phyloP scores from a whole-genome alignment of 2,888 invertebrate genomes.

The Mimumesa dahlbomi region DNA sequence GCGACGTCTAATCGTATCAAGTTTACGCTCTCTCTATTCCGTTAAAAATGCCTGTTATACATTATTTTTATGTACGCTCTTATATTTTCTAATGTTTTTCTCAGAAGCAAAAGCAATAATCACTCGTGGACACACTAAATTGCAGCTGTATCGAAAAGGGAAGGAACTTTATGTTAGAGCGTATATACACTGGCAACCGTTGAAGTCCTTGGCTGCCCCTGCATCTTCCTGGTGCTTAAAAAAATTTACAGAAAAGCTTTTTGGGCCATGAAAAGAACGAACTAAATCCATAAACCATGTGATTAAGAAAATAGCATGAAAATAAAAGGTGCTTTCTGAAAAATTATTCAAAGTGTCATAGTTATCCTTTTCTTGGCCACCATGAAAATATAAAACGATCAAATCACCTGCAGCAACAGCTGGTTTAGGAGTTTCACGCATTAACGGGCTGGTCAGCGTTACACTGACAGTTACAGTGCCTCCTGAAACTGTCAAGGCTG shows the following conservation, averaged over 20 bases:
- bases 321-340: conserved; percentile 56
- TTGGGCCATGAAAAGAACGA: conserved; percentile 80
- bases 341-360: conserved; percentile 42
- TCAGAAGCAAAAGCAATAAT: conserved; percentile 41
- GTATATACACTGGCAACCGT: conserved; percentile 69
- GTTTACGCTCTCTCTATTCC: conserved; percentile 72
- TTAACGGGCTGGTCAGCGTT: conserved; percentile 94
- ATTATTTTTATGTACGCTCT: conserved; percentile 46
- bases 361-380: conserved; percentile 80
- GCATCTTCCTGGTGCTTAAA: conserved; percentile 74
- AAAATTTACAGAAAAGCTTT: conserved; percentile 67
- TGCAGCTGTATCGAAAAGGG: conserved; percentile 73
- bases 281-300: conserved; percentile 62
- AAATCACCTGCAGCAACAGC: conserved; percentile 75
- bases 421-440: conserved; percentile 86
- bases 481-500: conserved; percentile 91
- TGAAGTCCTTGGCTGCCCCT: conserved; percentile 70
- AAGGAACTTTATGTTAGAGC: conserved; percentile 66
- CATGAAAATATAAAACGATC: conserved; percentile 61
- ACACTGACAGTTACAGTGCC: conserved; percentile 91
- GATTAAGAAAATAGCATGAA: conserved; percentile 48
- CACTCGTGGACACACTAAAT: conserved; percentile 72
- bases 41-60: conserved; percentile 43
- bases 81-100: conserved; percentile 29
- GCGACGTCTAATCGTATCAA: conserved; percentile 61